These are phyloP conservation scores for Helicoverpa zea DNA, from an alignment of 1,140 invertebrate genomes.

Conservation along the genomic window DNA sequence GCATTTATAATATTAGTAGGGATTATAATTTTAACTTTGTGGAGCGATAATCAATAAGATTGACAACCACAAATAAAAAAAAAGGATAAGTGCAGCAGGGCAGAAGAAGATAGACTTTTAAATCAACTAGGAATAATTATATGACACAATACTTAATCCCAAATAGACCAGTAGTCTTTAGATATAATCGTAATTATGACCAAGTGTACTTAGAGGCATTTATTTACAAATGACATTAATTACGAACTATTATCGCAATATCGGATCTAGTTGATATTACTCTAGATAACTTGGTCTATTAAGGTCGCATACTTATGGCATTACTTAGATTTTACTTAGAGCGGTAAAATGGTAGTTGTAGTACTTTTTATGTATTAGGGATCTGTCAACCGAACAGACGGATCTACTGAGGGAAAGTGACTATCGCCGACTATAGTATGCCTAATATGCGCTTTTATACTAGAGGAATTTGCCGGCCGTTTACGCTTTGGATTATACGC, in stretches of 20 bases:
- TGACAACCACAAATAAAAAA: too few species aligned
- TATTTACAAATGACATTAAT: slow-evolving; percentile 14
- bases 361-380: background rate
- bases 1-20: too few species aligned
- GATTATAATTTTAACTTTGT: too few species aligned
- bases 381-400: too few species aligned
- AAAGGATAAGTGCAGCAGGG: too few species aligned
- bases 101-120: too few species aligned
- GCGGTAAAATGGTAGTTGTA: background rate
- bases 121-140: background rate
- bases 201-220: background rate
- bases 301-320: slow-evolving; percentile 15
- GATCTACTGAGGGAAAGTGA: too few species aligned
- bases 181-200: background rate
- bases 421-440: background rate
- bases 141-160: too few species aligned
- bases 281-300: slow-evolving; percentile 27
- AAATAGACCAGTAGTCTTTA: too few species aligned
- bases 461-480: too few species aligned
- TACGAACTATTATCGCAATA: background rate
- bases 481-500: too few species aligned
- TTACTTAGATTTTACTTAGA: background rate
- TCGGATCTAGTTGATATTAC: slow-evolving; percentile 13
- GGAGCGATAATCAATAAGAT: too few species aligned
- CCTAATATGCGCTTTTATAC: background rate